Evolutionary conservation across 2,888 invertebrate species (phyloP).

Genomic region (Platerodrilus igneus): DNA sequence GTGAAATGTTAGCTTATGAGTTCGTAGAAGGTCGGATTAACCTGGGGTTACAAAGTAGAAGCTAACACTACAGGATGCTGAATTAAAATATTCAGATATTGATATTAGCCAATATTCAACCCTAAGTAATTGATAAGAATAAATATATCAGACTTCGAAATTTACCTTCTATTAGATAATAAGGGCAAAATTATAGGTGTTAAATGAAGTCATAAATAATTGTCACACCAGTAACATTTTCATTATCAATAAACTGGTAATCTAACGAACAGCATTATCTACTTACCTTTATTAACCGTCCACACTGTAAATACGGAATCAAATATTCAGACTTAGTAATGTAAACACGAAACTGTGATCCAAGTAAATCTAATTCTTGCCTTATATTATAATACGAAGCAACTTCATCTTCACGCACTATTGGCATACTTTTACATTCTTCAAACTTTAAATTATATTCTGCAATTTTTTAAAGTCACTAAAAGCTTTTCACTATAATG

Average conservation of each 20-base stretch:
- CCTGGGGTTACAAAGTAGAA: no score
- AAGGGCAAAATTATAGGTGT: neutral
- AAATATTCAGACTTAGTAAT: conserved; percentile 84
- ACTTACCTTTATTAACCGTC: conserved; percentile 81
- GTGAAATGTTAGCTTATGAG: no score
- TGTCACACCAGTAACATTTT: neutral
- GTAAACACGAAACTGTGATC: conserved; percentile 69
- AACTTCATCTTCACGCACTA: conserved; percentile 71
- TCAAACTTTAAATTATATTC: conserved; percentile 64
- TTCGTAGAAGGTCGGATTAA: no score
- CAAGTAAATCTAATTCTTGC: conserved; percentile 71
- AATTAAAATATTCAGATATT: no score
- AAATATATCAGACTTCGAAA: no score
- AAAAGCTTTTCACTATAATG: conserved; percentile 6
- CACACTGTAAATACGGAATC: conserved; percentile 91
- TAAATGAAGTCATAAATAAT: neutral
- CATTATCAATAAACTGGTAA: neutral
- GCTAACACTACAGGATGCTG: no score
- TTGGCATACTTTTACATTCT: conserved; percentile 58
- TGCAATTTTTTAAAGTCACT: conserved; percentile 40
- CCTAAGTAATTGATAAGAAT: no score
- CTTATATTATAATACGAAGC: conserved; percentile 81
- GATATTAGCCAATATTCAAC: no score
- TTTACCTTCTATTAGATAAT: no score
- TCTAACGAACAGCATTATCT: neutral